Evolutionary conservation across 2,888 invertebrate species (phyloP).

Genomic region (Heteropelma amictum): DNA sequence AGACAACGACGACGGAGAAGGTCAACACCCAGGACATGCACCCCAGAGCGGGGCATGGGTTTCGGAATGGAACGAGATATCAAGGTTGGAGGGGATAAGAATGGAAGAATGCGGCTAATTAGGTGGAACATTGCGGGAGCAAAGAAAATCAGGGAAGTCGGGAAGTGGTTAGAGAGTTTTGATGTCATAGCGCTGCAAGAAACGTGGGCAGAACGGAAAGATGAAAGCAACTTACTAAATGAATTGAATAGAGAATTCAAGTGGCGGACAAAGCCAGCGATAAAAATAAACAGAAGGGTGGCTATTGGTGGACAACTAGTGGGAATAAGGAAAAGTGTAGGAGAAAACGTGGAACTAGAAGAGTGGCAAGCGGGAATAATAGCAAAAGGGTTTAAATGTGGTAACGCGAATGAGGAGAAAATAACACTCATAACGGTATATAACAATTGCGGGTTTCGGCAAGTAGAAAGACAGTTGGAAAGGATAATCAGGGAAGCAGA

Average conservation of each 20-base stretch:
- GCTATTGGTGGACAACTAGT: constrained; percentile 28
- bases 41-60: neutral
- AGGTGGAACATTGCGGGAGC: constrained; percentile 9
- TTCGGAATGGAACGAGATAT: neutral
- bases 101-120: neutral
- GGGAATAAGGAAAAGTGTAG: constrained; percentile 18
- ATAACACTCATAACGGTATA: neutral
- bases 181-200: constrained; percentile 7
- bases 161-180: neutral
- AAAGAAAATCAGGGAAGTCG: neutral
- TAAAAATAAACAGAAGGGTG: neutral
- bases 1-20: neutral
- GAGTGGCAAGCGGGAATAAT: constrained; percentile 22
- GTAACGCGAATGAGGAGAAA: constrained; percentile 10
- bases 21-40: neutral
- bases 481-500: neutral
- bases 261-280: constrained; percentile 11
- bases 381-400: neutral
- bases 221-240: neutral
- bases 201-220: constrained; percentile 12
- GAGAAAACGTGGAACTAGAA: neutral
- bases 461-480: neutral
- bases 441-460: neutral
- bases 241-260: constrained; percentile 1
- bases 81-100: neutral